A percentile compares a stretch with the other conserved stretches of the same genome.
Conservation (phyloP, 1,140 invertebrate genomes). For the Achroia grisella region DNA sequence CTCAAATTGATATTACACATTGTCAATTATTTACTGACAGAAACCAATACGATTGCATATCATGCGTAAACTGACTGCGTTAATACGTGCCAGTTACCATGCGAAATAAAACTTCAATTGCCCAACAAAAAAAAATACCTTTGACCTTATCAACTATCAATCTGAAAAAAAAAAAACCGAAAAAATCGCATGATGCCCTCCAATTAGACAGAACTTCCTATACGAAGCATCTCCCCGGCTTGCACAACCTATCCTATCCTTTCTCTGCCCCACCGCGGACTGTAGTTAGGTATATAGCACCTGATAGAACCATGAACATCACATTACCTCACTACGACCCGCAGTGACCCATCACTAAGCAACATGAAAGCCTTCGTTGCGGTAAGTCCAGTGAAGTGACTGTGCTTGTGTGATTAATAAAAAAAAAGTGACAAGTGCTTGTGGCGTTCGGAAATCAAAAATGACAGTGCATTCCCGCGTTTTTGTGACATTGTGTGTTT, state of each 20-base stretch:
- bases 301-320: conserved; percentile 35
- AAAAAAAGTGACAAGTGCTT: conserved; percentile 44
- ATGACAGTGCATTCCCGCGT: conserved; percentile 18
- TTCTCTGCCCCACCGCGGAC: conserved; percentile 61
- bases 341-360: conserved; percentile 59
- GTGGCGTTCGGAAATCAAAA: conserved; percentile 52
- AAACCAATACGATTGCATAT: too few relatives aligned
- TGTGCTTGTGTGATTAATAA: conserved; percentile 30
- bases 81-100: background rate
- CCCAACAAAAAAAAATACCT: conserved; percentile 15
- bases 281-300: conserved; percentile 49
- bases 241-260: conserved; percentile 59
- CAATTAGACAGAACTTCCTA: conserved; percentile 59
- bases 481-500: conserved; percentile 1
- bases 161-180: conserved; percentile 15
- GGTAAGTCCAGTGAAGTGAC: conserved; percentile 57
- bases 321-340: conserved; percentile 55
- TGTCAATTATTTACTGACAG: too few relatives aligned
- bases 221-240: conserved; percentile 53
- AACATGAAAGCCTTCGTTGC: conserved; percentile 69
- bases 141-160: conserved; percentile 27
- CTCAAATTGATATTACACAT: too few relatives aligned
- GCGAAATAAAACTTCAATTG: background rate
- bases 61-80: too few relatives aligned
- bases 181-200: conserved; percentile 47